Percentiles rank a stretch among this genome's conserved stretches.
These are phyloP conservation scores for Pogona vitticeps DNA, from an alignment of 2,113 vertebrate genomes.

Conservation along the genomic window DNA sequence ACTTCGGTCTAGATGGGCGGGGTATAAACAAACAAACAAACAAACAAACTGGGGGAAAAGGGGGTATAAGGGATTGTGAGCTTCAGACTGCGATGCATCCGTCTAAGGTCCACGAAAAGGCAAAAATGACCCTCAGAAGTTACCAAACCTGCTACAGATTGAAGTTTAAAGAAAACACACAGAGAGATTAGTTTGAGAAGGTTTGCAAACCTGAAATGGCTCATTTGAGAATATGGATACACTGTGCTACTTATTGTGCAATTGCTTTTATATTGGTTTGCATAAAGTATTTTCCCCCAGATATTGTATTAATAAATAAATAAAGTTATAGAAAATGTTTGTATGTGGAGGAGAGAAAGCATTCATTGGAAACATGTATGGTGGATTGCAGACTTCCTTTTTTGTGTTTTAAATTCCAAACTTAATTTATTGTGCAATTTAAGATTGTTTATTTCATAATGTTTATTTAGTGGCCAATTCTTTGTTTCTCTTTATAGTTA, in stretches of 20 bases:
- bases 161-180: not conserved
- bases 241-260: not conserved
- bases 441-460: slow-evolving; percentile 4
- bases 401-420: not conserved
- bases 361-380: not conserved
- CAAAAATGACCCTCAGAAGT: too few relatives aligned
- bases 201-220: not conserved
- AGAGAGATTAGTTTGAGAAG: not conserved
- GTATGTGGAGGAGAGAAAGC: too few relatives aligned
- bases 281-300: not conserved
- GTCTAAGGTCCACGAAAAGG: too few relatives aligned
- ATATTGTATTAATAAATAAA: not conserved
- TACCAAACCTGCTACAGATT: not conserved
- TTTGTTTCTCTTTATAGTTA: slow-evolving; percentile 77
- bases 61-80: too few relatives aligned
- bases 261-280: not conserved
- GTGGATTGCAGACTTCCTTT: not conserved
- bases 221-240: not conserved
- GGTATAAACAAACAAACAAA: too few relatives aligned
- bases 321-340: too few relatives aligned
- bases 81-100: too few relatives aligned
- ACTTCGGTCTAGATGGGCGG: too few relatives aligned
- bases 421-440: not conserved
- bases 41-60: too few relatives aligned
- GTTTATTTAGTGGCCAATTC: slow-evolving; percentile 45